Percentiles rank a stretch among this genome's conserved stretches.
These are phyloP conservation scores for Pollicipes pollicipes DNA, from an alignment of 1,140 invertebrate genomes.

Conservation along the genomic window DNA sequence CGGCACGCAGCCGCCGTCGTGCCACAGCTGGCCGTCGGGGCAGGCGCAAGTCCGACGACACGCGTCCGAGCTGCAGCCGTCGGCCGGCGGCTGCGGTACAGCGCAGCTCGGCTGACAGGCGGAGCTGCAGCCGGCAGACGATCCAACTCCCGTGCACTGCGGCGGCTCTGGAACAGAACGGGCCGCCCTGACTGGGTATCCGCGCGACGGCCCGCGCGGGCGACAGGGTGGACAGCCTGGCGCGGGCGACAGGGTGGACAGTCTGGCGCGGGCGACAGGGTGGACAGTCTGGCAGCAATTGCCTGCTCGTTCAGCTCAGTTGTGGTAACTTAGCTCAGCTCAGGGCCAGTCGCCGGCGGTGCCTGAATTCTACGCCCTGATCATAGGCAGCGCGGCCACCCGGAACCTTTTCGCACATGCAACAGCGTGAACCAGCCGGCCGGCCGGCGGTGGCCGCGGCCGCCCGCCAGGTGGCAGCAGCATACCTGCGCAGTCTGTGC, in stretches of 20 bases:
- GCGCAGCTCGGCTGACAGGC: constrained; percentile 17
- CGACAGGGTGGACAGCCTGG: constrained; percentile 48
- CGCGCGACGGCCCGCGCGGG: no score
- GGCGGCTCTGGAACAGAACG: constrained; percentile 16
- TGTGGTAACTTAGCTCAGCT: no score
- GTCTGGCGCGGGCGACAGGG: background rate
- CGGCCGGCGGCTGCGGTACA: constrained; percentile 16
- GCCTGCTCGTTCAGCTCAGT: no score
- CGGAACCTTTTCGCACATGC: no score
- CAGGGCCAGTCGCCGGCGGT: no score
- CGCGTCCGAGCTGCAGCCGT: constrained; percentile 10
- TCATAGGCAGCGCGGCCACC: no score
- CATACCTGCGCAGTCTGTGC: background rate
- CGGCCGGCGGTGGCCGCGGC: no score
- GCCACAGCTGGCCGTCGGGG: constrained; percentile 47
- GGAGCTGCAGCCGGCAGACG: constrained; percentile 17
- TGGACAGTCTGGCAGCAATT: background rate
- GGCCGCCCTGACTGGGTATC: no score
- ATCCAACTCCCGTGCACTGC: constrained; percentile 15
- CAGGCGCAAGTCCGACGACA: constrained; percentile 79
- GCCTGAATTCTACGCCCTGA: no score
- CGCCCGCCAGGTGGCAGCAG: no score
- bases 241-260: constrained; percentile 22
- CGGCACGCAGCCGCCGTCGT: constrained; percentile 51
- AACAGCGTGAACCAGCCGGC: no score